Conservation (phyloP, 2,113 vertebrate species). For the Sarotherodon lohbergeri region DNA sequence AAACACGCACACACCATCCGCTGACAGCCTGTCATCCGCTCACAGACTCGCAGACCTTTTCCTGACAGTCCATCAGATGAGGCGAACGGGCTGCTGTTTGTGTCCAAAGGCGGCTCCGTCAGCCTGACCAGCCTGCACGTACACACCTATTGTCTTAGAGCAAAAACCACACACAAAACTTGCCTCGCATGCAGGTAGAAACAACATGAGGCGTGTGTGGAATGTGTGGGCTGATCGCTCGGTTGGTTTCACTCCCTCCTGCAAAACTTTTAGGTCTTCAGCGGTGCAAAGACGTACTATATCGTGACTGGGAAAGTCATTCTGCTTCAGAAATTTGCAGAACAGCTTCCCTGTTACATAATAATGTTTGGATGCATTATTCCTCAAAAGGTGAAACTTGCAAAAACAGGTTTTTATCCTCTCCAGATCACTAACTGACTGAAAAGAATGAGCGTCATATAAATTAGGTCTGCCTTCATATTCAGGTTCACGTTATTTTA, state of each 20-base stretch:
- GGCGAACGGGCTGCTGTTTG: slow-evolving; percentile 18
- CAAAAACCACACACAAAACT: not conserved
- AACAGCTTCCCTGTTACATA: not conserved
- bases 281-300: not conserved
- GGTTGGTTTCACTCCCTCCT: not conserved
- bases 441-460: not conserved
- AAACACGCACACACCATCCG: not conserved
- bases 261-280: not conserved
- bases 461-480: not conserved
- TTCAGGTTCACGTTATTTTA: not conserved
- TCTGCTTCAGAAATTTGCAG: not conserved
- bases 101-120: slow-evolving; percentile 8
- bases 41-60: slow-evolving; percentile 15
- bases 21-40: slow-evolving; percentile 32
- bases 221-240: slow-evolving; percentile 5
- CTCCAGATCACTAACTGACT: not conserved
- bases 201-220: slow-evolving; percentile 26
- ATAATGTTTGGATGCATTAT: not conserved
- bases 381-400: not conserved
- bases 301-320: not conserved
- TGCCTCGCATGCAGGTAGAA: slow-evolving; percentile 27
- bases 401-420: not conserved
- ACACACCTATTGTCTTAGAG: not conserved
- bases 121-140: not conserved
- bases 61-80: slow-evolving; percentile 39